Conservation (phyloP, 2,113 vertebrate species). For the Rhegmatorhina hoffmannsi region DNA sequence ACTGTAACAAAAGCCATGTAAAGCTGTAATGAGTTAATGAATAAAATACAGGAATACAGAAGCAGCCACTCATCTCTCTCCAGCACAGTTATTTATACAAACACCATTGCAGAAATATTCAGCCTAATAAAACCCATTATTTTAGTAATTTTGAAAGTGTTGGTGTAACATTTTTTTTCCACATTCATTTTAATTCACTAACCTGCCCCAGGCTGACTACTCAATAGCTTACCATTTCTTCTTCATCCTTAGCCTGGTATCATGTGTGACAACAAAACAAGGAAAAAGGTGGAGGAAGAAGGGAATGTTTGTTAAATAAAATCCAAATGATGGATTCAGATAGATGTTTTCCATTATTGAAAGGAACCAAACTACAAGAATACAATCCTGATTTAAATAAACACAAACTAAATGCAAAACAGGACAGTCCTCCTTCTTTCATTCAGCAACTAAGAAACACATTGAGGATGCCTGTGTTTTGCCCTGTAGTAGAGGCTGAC, state of each 20-base stretch:
- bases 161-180: not conserved
- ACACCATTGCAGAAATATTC: not conserved
- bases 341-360: not conserved
- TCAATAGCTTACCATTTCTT: not conserved
- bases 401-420: not conserved
- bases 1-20: not conserved
- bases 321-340: not conserved
- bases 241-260: not conserved
- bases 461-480: not conserved
- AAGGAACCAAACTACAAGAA: not conserved
- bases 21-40: not conserved
- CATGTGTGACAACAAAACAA: not conserved
- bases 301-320: conserved; percentile 11
- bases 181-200: conserved; percentile 16
- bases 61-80: not conserved
- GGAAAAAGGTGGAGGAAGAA: not conserved
- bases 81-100: not conserved
- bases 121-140: conserved; percentile 19
- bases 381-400: not conserved
- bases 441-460: not conserved
- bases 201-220: not conserved
- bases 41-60: not conserved
- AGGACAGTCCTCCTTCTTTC: not conserved
- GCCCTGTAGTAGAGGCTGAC: not conserved
- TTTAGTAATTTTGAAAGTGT: not conserved